Base-by-base conservation (phyloP, 2,888 invertebrate genomes). In the Portevinia maculata region DNA sequence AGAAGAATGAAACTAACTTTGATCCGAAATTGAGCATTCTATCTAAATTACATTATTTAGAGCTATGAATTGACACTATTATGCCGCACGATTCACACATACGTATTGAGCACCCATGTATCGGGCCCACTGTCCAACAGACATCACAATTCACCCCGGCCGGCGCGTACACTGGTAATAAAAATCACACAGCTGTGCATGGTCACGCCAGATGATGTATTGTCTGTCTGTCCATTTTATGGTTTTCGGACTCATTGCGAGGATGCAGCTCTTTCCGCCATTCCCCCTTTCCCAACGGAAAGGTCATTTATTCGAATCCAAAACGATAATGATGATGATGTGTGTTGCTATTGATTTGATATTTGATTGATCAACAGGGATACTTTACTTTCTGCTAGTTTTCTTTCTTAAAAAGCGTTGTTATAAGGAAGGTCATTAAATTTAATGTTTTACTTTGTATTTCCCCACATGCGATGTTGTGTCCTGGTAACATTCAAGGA, bases 171-270 rank as follows among this genome's bases (percentile, higher is more conserved):
- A 24, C 19, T 34, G 71, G 74, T 37, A 78, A 78, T 78, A 78
- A 83, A 83, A 83, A 67, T 83, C 78, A 37, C 67, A 85, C 85
- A 85, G 84, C 85, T 85, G 85, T 83, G 84, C 74, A 74, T 71
- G 85, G 85, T 84, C 85, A 84, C 85, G 83, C 84, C 84, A 84
- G 79, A 85, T 85, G 85, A 85, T 85, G 83, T 84, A 85, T 85
- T 73, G 79, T 85, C 60, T 57, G 57, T 76, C 73, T 44, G 67
- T 73, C 69, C 79, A 74, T 39, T 64, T 39, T 81, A 60, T 67
- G 60, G 73, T 60, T 50, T 67, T 46, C 39, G 60, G 30, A 64
- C 50, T 52, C 39, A 32, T 19, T 17, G 57, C 39, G 37, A 48
- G 15, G 60, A 50, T 69, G 81, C 52, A 52, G 67, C 41, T 34